Evolutionary conservation across 2,888 invertebrate genomes (phyloP).

Genomic region (Embidobia sp.): DNA sequence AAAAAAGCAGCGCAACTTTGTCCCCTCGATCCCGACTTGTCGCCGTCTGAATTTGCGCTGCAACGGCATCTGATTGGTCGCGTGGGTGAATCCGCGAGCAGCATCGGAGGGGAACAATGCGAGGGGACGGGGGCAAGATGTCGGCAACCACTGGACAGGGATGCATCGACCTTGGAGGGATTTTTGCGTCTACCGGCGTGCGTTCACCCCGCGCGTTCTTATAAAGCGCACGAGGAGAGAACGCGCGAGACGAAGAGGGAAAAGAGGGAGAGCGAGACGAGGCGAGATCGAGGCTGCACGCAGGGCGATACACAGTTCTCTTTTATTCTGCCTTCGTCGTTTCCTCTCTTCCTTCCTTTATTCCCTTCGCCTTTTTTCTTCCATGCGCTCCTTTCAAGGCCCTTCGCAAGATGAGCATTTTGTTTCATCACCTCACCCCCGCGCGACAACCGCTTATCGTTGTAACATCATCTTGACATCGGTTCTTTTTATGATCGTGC

Average conservation of each 20-base stretch:
- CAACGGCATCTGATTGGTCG: conserved; percentile 70
- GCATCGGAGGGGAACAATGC: conserved; percentile 64
- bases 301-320: conserved; percentile 48
- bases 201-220: conserved; percentile 75
- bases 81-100: conserved; percentile 73
- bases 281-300: conserved; percentile 26
- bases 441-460: conserved; percentile 14
- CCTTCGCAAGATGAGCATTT: conserved; percentile 59
- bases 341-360: conserved; percentile 61
- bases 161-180: conserved; percentile 81
- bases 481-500: conserved; percentile 10
- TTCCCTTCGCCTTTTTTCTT: conserved; percentile 59
- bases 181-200: conserved; percentile 81
- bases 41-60: conserved; percentile 12
- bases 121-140: conserved; percentile 62
- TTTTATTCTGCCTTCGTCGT: conserved; percentile 25
- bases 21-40: conserved; percentile 9
- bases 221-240: conserved; percentile 14
- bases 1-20: not conserved
- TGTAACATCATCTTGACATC: conserved; percentile 14
- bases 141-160: conserved; percentile 72
- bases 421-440: conserved; percentile 60
- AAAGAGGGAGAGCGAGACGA: conserved; percentile 22
- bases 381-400: conserved; percentile 52
- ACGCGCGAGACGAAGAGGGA: conserved; percentile 6